phyloP scores from a whole-genome alignment of 1,140 invertebrate species.

The Glossosoma conforme region DNA sequence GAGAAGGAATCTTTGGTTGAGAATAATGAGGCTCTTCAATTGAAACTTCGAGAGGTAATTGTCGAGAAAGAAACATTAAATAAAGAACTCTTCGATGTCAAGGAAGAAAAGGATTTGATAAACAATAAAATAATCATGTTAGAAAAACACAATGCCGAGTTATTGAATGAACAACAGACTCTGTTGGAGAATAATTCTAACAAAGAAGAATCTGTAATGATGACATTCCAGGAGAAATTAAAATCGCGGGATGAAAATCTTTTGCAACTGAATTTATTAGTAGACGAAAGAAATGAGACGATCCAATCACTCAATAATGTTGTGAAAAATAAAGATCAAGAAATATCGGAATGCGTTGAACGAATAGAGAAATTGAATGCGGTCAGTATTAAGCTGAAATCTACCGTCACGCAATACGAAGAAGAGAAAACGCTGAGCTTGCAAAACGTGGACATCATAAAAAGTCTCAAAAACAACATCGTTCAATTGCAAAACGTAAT shows the following conservation, averaged over 20 bases:
- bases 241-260: slow-evolving; percentile 11
- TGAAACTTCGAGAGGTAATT: neutral
- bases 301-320: slow-evolving; percentile 13
- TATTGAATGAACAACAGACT: slow-evolving; percentile 37
- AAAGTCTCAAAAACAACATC: slow-evolving; percentile 46
- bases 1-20: neutral
- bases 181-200: slow-evolving; percentile 42
- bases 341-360: slow-evolving; percentile 44
- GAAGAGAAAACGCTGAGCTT: slow-evolving; percentile 42
- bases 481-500: slow-evolving; percentile 31
- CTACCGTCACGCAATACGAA: slow-evolving; percentile 46
- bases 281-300: slow-evolving; percentile 7
- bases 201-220: slow-evolving; percentile 40
- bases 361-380: slow-evolving; percentile 50
- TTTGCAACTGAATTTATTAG: neutral
- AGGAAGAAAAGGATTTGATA: slow-evolving; percentile 14
- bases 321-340: slow-evolving; percentile 47
- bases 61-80: slow-evolving; percentile 16
- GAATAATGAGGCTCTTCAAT: neutral
- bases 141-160: slow-evolving; percentile 2
- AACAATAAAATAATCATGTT: slow-evolving; percentile 14
- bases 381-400: slow-evolving; percentile 44
- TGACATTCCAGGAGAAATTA: slow-evolving; percentile 18
- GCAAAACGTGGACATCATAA: slow-evolving; percentile 41
- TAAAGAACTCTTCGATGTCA: slow-evolving; percentile 1